Base-by-base conservation (phyloP, 1,140 invertebrate genomes). In the Solenopsis invicta region DNA sequence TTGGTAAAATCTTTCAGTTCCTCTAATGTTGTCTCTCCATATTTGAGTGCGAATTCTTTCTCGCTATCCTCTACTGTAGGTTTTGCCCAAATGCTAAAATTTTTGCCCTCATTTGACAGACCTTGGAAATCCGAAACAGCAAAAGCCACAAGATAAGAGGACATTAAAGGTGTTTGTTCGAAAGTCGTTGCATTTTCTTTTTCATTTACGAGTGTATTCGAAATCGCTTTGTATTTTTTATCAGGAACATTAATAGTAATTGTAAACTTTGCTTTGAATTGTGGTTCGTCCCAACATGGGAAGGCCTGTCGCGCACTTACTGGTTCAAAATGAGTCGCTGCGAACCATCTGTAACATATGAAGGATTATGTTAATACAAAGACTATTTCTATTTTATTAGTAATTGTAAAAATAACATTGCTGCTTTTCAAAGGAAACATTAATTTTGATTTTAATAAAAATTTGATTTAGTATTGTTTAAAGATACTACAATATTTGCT, bases 111-210 rank as follows among this genome's bases (percentile, higher is more conserved):
- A 2, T 72, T 78, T 1, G 12, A 0, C 0, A 67, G 56, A 87
- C 97, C 97, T 81, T 97, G 96, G 87, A 97, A 98, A 89, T 98
- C 97, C 16, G 96, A 97, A 0, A 98, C 96, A 24, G 97, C 95
- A 91, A 98, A 97, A 0, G 98, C 97, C 13, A 98, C 94, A 10
- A 98, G 94, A 91, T 98, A 98, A 1, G 97, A 97, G 3, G 97
- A 97, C 97, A 98, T 98, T 37, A 0, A 0, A 2, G 86, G 89
- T n/a, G 93, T 94, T 24, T 5, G 4, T 5, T 89, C 0, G 71
- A 94, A 93, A 13, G 0, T 84, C 0, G 0, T 34, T 4, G 0
- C 0, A 3, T 64, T 1, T 0, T 12, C 1, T 1, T 1, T 18
- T 2, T 0, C 0, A 0, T 9, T 6, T 24, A 0, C 0, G 66